Evolutionary conservation across 2,888 invertebrate genomes (phyloP).

Genomic region (Leucoptera coffeella): DNA sequence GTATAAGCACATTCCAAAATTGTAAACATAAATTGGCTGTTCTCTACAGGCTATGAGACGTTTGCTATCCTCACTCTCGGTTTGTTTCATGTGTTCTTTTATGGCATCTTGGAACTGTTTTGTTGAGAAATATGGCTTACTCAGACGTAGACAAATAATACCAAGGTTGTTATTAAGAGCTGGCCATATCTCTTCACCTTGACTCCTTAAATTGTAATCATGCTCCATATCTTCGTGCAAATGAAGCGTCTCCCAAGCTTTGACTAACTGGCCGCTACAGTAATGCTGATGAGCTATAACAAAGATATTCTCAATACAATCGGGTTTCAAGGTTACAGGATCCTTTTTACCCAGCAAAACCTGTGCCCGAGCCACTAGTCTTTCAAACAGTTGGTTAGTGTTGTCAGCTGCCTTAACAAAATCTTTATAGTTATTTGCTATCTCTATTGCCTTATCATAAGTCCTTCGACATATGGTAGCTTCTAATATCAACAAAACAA

Average conservation of each 20-base stretch:
- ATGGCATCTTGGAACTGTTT: conserved; percentile 76
- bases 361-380: conserved; percentile 31
- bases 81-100: conserved; percentile 58
- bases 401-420: conserved; percentile 23
- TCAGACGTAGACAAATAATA: conserved; percentile 72
- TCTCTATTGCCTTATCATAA: conserved; percentile 31
- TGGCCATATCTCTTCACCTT: conserved; percentile 46
- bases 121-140: conserved; percentile 73
- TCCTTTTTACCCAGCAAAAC: conserved; percentile 23
- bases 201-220: conserved; percentile 29
- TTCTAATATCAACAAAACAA: conserved; percentile 31
- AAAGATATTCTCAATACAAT: conserved; percentile 38
- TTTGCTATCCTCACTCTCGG: conserved; percentile 34
- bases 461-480: conserved; percentile 34
- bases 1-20: conserved; percentile 77
- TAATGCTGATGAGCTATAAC: conserved; percentile 39
- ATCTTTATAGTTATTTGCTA: conserved; percentile 29
- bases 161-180: conserved; percentile 75
- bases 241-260: conserved; percentile 27
- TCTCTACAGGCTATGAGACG: conserved; percentile 33
- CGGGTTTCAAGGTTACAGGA: conserved; percentile 22
- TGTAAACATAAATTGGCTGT: conserved; percentile 67
- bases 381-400: conserved; percentile 24
- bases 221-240: conserved; percentile 28
- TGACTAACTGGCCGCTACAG: conserved; percentile 33